Base-by-base conservation (phyloP, 2,797 vertebrate species). In the Periparus ater region DNA sequence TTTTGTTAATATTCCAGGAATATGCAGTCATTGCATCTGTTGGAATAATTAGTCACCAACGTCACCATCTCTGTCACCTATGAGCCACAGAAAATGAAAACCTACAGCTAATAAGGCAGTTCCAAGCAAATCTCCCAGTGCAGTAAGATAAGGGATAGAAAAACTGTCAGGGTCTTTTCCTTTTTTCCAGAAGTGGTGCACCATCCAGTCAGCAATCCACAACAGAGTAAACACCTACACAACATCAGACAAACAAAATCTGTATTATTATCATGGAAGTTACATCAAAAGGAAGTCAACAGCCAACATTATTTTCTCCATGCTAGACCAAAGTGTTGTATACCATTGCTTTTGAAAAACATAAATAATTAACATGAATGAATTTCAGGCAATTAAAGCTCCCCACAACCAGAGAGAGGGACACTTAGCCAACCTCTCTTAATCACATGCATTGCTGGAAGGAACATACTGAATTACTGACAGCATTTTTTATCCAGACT, bases 141-240 rank as follows among this genome's bases (percentile, higher is more conserved):
- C 99, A 0, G 99, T 99, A 76, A 99, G 98, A 89, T 99, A 99
- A 8, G 99, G 99, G 92, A 99, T 99, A 91, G 99, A 99, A 95
- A 99, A 99, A 58, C 99, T 99, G 96, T 99, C 99, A 0, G 99
- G 99, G 95, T 99, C 99, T 96, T 99, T 99, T 75, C 99, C 99
- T 61, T 98, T 99, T 68, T 98, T 98, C 99, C 99, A 99, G 98
- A 99, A 99, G 81, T 98, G 98, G 80, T 99, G 98, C 23, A 99
- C 99, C 99, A 99, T 99, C 99, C 99, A 99, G 98, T 99, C 99
- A 25, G 99, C 98, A 48, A 99, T 99, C 91, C 98, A 99, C 92
- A 99, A 84, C 96, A 99, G 89, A 90, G 98, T 97, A 77, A 99
- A 98, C 63, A 99, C 99, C 99, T 99, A 85, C 1, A 83, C 34